Evolutionary conservation across 1,140 invertebrate species (phyloP).

Genomic region (Oncopeltus fasciatus): DNA sequence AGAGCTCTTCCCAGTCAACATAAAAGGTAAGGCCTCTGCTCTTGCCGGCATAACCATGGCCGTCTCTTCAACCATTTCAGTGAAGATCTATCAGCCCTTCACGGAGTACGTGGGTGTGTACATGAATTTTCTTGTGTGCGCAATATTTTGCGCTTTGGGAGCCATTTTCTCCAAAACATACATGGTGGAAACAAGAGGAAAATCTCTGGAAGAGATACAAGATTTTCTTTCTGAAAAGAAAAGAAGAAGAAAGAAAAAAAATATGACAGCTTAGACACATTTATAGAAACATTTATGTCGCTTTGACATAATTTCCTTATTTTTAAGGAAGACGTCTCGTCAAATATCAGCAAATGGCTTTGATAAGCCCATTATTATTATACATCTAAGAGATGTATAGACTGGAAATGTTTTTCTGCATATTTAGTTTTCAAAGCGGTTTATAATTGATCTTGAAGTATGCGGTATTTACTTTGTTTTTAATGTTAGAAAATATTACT

Average conservation of each 20-base stretch:
- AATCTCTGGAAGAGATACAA: slow-evolving; percentile 59
- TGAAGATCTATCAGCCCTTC: slow-evolving; percentile 52
- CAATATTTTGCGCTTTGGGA: slow-evolving; percentile 46
- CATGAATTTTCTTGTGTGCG: slow-evolving; percentile 66
- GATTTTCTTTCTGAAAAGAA: slow-evolving; percentile 16
- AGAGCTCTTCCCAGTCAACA: slow-evolving; percentile 18
- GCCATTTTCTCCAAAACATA: slow-evolving; percentile 39
- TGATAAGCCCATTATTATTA: no score
- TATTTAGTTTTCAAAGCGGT: no score
- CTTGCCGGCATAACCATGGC: slow-evolving; percentile 13
- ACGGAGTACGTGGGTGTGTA: slow-evolving; percentile 43
- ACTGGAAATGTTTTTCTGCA: no score
- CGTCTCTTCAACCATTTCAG: slow-evolving; percentile 41
- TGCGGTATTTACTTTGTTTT: no score
- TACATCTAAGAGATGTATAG: no score
- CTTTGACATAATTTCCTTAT: no score
- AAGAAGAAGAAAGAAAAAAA: background rate
- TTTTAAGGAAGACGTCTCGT: no score
- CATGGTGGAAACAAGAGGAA: slow-evolving; percentile 69
- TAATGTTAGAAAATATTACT: no score
- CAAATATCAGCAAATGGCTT: no score
- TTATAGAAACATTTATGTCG: no score
- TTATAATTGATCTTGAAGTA: no score
- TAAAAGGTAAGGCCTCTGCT: slow-evolving; percentile 18
- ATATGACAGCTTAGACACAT: no score